Evolutionary conservation across 2,888 invertebrate genomes (phyloP), one percentile per base, ranked within the genome.

Genomic region (Vanessa cardui): DNA sequence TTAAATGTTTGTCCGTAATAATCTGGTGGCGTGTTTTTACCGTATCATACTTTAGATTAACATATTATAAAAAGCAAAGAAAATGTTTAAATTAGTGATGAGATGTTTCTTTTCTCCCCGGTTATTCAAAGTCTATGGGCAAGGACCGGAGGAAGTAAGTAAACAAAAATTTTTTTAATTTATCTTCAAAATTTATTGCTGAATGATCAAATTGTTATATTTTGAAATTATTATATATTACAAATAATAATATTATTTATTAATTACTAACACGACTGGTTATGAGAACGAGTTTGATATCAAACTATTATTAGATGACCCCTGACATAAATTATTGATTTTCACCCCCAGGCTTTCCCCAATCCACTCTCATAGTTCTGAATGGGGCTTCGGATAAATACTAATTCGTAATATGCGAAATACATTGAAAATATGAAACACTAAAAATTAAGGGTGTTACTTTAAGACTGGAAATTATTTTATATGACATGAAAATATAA

Each of bases 71-170:
- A 49, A 58, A 18, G n/a, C 18, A 44, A 47, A 50, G n/a, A 77
- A 66, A 66, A 77, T 76, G 74, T 56, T 95, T 77, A 94, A 90
- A 82, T 83, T 93, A 71, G 80, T 94, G 72, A 94, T 94, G 93
- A 93, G 94, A 78, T 96, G 95, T 81, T 87, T 96, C 75, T 94
- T 96, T 80, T 94, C 95, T 8, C 97, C 97, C 16, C 94, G 94
- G 77, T 88, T 97, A 45, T 95, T 94, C 76, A 95, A 95, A 91
- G 94, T 96, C 75, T 96, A 96, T 80, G 93, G 94, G 72, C 92
- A 94, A 84, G 93, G 94, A 46, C 69, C 71, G 6, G 72, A 69
- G 18, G 74, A 73, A 61, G 77, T 76, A 70, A 68, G 72, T 72
- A 50, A 58, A 31, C 16, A 31, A 26, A 7, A 54, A 54, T 6